These are phyloP conservation scores for Galerucella pusilla DNA, from an alignment of 2,888 invertebrate genomes.

Conservation along the genomic window DNA sequence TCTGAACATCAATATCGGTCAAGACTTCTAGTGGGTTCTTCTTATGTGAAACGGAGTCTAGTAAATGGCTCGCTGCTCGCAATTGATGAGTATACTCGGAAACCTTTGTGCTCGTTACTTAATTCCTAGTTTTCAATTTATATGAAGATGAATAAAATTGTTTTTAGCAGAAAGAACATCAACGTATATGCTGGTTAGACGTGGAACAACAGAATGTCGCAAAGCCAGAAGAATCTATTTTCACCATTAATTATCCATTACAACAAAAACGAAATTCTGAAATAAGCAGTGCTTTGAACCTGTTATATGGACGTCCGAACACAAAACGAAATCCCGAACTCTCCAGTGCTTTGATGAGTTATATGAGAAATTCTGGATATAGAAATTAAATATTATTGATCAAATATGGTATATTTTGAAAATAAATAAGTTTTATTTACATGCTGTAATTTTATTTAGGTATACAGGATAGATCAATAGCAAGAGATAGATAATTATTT, in stretches of 20 bases:
- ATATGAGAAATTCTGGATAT: constrained; percentile 21
- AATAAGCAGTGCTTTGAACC: constrained; percentile 41
- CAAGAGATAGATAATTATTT: no score
- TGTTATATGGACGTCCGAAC: constrained; percentile 36
- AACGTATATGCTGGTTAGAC: not conserved
- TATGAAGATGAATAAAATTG: not conserved
- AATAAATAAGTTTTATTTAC: not conserved
- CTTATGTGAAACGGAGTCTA: no score
- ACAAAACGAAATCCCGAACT: constrained; percentile 42
- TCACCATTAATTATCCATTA: constrained; percentile 12
- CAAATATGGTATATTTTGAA: not conserved
- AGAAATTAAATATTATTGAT: not conserved
- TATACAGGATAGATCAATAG: not conserved
- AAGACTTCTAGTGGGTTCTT: no score
- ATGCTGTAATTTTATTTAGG: not conserved
- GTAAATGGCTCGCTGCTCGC: no score
- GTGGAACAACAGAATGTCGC: not conserved
- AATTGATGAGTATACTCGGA: no score
- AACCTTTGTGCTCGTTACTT: not conserved
- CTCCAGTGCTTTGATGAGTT: constrained; percentile 39
- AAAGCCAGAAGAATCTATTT: not conserved
- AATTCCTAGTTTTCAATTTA: not conserved
- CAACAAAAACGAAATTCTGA: constrained; percentile 41
- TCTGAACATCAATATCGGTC: no score
- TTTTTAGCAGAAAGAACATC: not conserved